Evolutionary conservation across 2,113 vertebrate genomes (phyloP), one percentile per base, ranked within the genome.

Genomic region (Serinus canaria): DNA sequence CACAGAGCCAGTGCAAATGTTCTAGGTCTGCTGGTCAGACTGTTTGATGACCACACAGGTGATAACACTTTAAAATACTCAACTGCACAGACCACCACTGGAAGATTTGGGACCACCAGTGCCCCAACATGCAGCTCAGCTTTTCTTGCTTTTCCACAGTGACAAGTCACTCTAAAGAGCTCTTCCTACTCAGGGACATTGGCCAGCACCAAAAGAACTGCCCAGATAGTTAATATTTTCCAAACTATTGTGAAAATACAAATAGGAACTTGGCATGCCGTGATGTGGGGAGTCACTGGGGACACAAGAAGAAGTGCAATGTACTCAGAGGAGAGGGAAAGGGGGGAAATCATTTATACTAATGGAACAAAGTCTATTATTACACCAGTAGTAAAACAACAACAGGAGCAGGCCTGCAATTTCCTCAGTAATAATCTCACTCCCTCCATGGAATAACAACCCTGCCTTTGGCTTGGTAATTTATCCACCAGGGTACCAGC

Each of bases 341-440:
- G 16, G 18, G 63, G 58, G 68, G 15, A 2, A 91, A 92, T 87
- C 7, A 14, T 91, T 94, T 94, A 62, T 85, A 87, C 62, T 94
- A 91, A 95, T 87, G 90, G 90, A 95, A 72, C 53, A 94, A 91
- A 92, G 70, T 49, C 92, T 82, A n/a, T 94, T 92, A 87, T 79
- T 82, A 72, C 43, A 82, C 37, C 68, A 87, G 62, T 35, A 55
- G 91, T 85, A 89, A 89, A 96, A 87, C 75, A 86, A 90, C 0
- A 3, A 30, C 50, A 79, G 49, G 53, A 95, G 81, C 89, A 89
- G 93, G 83, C 70, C 94, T 87, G 87, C 81, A 95, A 96, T 97
- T 97, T 96, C 94, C 91, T 92, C 91, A 53, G 83, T 92, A 96
- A 97, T 96, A 92, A 95, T 95, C 93, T 92, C 74, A 49, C 60